Evolutionary conservation across 1,140 invertebrate species (phyloP).

Genomic region (Scaptomyza pallida): DNA sequence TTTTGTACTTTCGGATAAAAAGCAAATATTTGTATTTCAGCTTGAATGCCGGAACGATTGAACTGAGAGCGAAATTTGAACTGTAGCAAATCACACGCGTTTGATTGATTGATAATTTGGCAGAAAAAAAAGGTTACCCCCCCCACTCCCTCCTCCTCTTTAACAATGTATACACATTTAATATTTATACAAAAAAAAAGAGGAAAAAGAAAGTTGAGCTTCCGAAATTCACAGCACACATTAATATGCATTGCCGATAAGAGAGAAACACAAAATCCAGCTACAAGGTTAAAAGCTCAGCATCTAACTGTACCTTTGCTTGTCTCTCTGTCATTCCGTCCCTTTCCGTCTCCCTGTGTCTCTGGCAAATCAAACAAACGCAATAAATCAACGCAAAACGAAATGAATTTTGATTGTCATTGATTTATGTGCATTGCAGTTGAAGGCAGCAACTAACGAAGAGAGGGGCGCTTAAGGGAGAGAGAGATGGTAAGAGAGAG

Average conservation of each 20-base stretch:
- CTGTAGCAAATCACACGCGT: conserved; percentile 79
- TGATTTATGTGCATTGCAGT: conserved; percentile 75
- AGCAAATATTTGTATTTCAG: conserved; percentile 80
- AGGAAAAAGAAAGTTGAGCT: conserved; percentile 18
- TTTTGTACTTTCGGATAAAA: conserved; percentile 72
- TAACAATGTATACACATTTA: conserved; percentile 42
- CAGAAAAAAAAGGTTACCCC: conserved; percentile 56
- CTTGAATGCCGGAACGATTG: conserved; percentile 79
- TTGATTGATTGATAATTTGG: conserved; percentile 81
- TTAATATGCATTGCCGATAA: conserved; percentile 79
- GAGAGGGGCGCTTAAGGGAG: neutral
- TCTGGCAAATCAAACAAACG: conserved; percentile 74
- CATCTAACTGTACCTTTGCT: conserved; percentile 1
- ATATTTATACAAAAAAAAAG: conserved; percentile 54
- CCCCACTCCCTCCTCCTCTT: neutral
- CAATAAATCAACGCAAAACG: conserved; percentile 77
- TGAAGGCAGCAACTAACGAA: conserved; percentile 27
- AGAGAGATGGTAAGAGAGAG: neutral
- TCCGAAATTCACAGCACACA: conserved; percentile 46
- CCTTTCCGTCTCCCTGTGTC: conserved; percentile 9
- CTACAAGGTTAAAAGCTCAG: neutral
- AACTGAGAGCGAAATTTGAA: conserved; percentile 79
- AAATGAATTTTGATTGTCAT: conserved; percentile 83
- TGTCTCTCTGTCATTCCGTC: conserved; percentile 8
- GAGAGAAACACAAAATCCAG: neutral